A percentile compares a stretch with the other conserved stretches of the same genome.
Evolutionary conservation across 2,888 invertebrate species (phyloP).

Genomic region (Physocephala rufipes): DNA sequence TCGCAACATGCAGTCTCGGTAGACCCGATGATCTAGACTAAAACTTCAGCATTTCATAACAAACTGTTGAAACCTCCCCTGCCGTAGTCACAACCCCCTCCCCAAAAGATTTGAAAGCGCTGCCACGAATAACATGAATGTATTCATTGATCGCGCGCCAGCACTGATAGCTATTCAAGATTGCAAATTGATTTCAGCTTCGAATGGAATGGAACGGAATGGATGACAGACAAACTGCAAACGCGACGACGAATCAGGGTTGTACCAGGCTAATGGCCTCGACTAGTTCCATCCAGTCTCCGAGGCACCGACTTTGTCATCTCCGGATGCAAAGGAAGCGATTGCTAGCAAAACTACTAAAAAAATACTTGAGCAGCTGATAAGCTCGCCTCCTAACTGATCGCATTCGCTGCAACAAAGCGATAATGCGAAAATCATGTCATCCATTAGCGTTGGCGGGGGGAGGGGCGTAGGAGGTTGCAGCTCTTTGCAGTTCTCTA

Average conservation of each 20-base stretch:
- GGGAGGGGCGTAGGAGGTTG: conserved; percentile 8
- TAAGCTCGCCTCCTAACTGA: conserved; percentile 44
- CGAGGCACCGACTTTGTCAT: conserved; percentile 21
- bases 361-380: conserved; percentile 27
- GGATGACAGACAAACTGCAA: background rate
- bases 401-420: conserved; percentile 63
- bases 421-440: conserved; percentile 67
- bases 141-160: conserved; percentile 1
- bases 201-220: background rate
- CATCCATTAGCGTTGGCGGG: conserved; percentile 64
- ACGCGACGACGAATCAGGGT: background rate
- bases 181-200: conserved; percentile 36
- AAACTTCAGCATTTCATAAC: background rate
- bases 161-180: conserved; percentile 29
- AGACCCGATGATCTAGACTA: background rate
- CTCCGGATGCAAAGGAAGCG: background rate
- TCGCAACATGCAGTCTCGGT: conserved; percentile 14
- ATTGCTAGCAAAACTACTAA: background rate
- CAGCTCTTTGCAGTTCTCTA: background rate
- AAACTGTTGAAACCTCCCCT: conserved; percentile 4
- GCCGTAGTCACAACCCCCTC: no score
- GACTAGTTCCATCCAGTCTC: background rate
- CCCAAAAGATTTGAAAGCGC: no score
- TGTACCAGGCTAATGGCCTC: conserved; percentile 27
- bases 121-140: no score